Evolutionary conservation across 2,888 invertebrate genomes (phyloP), one percentile per base, ranked within the genome.

Genomic region (Rambutsinella grinnellia): DNA sequence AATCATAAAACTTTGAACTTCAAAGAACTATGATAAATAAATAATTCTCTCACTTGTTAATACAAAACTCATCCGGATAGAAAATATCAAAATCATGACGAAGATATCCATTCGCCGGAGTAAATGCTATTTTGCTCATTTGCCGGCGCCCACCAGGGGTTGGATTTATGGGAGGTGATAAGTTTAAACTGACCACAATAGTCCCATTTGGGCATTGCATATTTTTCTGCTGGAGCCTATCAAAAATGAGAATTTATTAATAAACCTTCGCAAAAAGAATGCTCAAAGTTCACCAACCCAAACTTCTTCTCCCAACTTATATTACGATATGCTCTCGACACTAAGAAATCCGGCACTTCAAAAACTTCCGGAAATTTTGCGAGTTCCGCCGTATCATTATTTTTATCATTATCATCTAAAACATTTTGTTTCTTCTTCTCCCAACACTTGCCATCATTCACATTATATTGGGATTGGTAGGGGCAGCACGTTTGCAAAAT

Each of bases 41-140:
- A 65, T 17, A 23, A 24, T 23, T n/a, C 3, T 15, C 63, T 24
- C 57, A 82, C 82, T 68, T 76, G 36, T 74, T 51, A 23, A 83
- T 66, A 60, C 83, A 83, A 46, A 77, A 83, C 44, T 83, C 82
- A 27, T 80, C 72, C 13, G 76, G 71, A 47, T 81, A 75, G 51
- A 80, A 83, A 24, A 82, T 62, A n/a, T 82, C 79, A 27, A 57
- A 66, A 10, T 65, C 62, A 44, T 79, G 54, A 44, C 67, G 63
- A 2, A 83, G 53, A 51, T 80, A 72, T 53, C 83, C 83, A 53
- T 69, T 76, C 0, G 49, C 51, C 2, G 70, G 75, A 19, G 60
- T 61, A 27, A 69, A 28, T 49, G 44, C 26, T 28, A 60, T 36
- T 6, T 13, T 2, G 15, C 26, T 60, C 49, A 57, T 13, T 56